Percentiles rank a stretch among this genome's conserved stretches.
Evolutionary conservation across 35 echinoderm and acorn worm genomes (phyloP).

Genomic region (Amphiura filiformis): DNA sequence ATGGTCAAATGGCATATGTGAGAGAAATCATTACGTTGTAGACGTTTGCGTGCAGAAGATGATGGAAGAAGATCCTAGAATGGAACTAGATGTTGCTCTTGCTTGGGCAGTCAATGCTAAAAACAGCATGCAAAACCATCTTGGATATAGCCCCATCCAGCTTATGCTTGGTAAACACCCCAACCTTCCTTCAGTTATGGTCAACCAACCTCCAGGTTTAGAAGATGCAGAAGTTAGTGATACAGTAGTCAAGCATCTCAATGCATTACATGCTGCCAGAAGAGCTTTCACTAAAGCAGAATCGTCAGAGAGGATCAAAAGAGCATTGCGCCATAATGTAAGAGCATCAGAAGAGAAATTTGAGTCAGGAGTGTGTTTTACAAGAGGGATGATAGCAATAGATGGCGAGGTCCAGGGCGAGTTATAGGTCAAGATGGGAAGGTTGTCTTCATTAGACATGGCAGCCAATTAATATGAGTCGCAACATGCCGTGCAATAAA

Average conservation of each 20-base stretch:
- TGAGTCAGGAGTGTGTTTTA: conserved; percentile 20
- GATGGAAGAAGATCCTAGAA: not conserved
- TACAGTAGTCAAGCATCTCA: conserved; percentile 12
- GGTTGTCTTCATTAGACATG: conserved; percentile 41
- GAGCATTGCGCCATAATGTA: conserved; percentile 7
- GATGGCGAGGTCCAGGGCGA: conserved; percentile 27
- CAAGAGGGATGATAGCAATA: conserved; percentile 47
- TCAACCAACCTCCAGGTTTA: not conserved
- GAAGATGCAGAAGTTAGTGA: conserved; percentile 9
- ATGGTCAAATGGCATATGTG: conserved; percentile 25
- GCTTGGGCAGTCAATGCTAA: conserved; percentile 30
- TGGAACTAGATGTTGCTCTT: conserved; percentile 28
- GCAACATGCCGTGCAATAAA: conserved; percentile 21
- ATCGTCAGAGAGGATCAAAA: conserved; percentile 11
- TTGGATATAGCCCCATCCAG: conserved; percentile 16
- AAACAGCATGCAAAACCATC: conserved; percentile 8
- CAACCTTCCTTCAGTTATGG: conserved; percentile 2
- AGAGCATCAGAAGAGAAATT: not conserved
- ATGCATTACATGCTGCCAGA: conserved; percentile 13
- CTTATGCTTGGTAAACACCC: not conserved
- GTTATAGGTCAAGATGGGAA: conserved; percentile 48
- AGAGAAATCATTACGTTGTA: conserved; percentile 28
- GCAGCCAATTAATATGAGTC: conserved; percentile 17
- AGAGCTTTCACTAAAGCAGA: conserved; percentile 7
- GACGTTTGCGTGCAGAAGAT: not conserved